phyloP scores from a whole-genome alignment of 2,797 vertebrate species.

The Cygnus olor region DNA sequence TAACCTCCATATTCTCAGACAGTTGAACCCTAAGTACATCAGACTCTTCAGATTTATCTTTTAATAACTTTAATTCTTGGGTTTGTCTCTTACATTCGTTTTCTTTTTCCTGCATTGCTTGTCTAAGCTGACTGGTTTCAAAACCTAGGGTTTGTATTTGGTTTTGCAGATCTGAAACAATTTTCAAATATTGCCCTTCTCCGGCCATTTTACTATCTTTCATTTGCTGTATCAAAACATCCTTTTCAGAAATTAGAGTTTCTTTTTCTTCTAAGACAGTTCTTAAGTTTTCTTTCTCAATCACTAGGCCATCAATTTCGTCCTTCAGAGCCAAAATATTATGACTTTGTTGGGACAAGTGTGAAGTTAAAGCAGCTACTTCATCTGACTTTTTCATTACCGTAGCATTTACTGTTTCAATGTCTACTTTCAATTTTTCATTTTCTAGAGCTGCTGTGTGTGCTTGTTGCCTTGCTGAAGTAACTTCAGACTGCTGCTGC shows the following conservation, averaged over 20 bases:
- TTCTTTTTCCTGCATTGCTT: slow-evolving; percentile 74
- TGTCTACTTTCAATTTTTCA: slow-evolving; percentile 76
- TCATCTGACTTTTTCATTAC: slow-evolving; percentile 73
- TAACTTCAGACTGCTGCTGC: slow-evolving; percentile 49
- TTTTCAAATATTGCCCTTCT: slow-evolving; percentile 74
- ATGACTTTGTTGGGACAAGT: slow-evolving; percentile 67
- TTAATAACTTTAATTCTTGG: slow-evolving; percentile 74
- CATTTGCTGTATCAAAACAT: slow-evolving; percentile 79
- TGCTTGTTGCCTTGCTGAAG: slow-evolving; percentile 52
- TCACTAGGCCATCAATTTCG: slow-evolving; percentile 69
- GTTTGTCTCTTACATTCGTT: slow-evolving; percentile 65
- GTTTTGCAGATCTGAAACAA: slow-evolving; percentile 75
- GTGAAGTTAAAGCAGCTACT: slow-evolving; percentile 67
- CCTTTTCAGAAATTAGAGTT: slow-evolving; percentile 74
- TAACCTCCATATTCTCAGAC: slow-evolving; percentile 77
- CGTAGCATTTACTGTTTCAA: slow-evolving; percentile 68
- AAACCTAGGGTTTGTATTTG: slow-evolving; percentile 67
- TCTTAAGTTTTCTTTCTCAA: slow-evolving; percentile 77
- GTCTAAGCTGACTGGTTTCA: slow-evolving; percentile 52
- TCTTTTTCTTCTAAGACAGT: slow-evolving; percentile 74
- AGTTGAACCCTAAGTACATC: slow-evolving; percentile 76
- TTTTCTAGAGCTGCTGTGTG: slow-evolving; percentile 74
- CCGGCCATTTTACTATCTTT: slow-evolving; percentile 64
- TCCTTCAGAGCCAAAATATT: slow-evolving; percentile 74
- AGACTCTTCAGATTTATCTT: slow-evolving; percentile 76